Conservation (phyloP, 2,888 invertebrate species). For the Tiphia femorata region DNA sequence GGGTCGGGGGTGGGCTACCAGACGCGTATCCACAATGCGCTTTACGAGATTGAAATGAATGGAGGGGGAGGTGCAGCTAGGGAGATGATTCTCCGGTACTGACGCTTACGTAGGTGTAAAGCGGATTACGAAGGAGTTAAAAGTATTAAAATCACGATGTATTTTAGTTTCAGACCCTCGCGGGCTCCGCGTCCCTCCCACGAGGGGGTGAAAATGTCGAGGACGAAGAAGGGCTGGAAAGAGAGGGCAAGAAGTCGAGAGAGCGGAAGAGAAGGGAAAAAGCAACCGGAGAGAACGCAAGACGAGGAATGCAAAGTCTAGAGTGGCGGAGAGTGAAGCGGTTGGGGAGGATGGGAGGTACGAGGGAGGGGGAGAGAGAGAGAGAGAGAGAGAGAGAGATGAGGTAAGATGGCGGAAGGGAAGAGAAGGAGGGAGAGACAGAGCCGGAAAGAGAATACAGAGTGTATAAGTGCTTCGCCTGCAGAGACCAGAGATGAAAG, state of each 20-base stretch:
- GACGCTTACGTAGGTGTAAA: conserved; percentile 45
- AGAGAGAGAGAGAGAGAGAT: conserved; percentile 3
- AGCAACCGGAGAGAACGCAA: conserved; percentile 14
- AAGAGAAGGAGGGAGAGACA: conserved; percentile 8
- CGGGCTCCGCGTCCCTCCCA: conserved; percentile 10
- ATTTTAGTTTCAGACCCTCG: conserved; percentile 47
- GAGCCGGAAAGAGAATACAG: conserved; percentile 33
- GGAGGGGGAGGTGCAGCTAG: neutral
- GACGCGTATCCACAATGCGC: conserved; percentile 12
- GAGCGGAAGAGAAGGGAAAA: conserved; percentile 1
- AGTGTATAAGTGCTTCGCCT: conserved; percentile 65
- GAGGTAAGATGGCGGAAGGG: neutral
- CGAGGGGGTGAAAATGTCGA: neutral
- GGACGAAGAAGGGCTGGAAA: neutral
- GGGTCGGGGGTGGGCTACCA: no score
- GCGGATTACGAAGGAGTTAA: conserved; percentile 64
- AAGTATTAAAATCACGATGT: conserved; percentile 66
- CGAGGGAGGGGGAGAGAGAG: conserved; percentile 12
- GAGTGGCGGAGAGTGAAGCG: conserved; percentile 24
- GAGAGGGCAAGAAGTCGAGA: neutral
- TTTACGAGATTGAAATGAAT: neutral
- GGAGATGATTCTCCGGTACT: conserved; percentile 18
- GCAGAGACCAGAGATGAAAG: conserved; percentile 65
- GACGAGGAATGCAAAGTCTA: conserved; percentile 35
- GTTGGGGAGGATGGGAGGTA: conserved; percentile 10